Base-by-base conservation (phyloP, 2,888 invertebrate genomes). In the Synanthedon tipuliformis region DNA sequence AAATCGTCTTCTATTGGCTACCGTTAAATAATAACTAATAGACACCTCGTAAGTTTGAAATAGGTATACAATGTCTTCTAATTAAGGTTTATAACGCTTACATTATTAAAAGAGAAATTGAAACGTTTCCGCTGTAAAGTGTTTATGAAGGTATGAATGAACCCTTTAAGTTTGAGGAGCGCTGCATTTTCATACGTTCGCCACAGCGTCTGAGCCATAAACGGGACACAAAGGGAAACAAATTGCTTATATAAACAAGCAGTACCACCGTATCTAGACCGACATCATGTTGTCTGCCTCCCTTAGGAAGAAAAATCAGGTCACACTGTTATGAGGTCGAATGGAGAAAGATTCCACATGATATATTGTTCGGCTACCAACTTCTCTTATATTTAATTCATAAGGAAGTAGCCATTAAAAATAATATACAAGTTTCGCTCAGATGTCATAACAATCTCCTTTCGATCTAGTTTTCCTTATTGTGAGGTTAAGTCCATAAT, bases 341-440 rank as follows among this genome's bases (percentile, higher is more conserved):
- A n/a, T 52, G 34, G 50, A 49, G 34, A 52, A 50, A 51, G 52
- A 48, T 52, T 50, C 41, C 50, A 45, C 55, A 53, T 55, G 55
- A 57, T 57, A 57, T 57, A 57, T 57, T 50, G 55, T 53, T 55
- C 52, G 50, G 51, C 49, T 51, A 53, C 51, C 40, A 54, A 52
- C n/a, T 34, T 34, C 45, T 13, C n/a, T 45, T 5, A 45, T 45
- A 15, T 45, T 45, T 45, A 13, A 45, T 45, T 45, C 45, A 45
- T 45, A 45, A 45, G 45, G 12, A 45, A 45, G 15, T 45, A 45
- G 1, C 15, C 15, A 45, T 45, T 45, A 45, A 45, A 45, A 45
- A 15, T 13, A 45, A 45, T 15, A n/a, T 45, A 15, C 3, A 45
- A 45, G 45, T 45, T 45, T 45, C 4, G n/a, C 45, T 34, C 10